A percentile compares a stretch with the other conserved stretches of the same genome.
Conservation (phyloP, 2,797 vertebrate species). For the Acridotheres tristis region DNA sequence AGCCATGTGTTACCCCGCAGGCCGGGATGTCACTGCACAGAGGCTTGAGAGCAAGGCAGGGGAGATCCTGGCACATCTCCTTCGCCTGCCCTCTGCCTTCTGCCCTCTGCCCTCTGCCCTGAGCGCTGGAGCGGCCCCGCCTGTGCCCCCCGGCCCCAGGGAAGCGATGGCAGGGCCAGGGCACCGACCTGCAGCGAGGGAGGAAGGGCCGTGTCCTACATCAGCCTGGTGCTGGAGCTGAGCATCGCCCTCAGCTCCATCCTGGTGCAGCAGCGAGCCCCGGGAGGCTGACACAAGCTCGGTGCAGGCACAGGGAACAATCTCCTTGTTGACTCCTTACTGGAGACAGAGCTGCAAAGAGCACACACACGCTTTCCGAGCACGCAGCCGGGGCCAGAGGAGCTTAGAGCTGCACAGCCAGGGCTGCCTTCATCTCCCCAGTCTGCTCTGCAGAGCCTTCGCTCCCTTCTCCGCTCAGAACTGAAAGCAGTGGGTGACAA, state of each 20-base stretch:
- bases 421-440: neutral
- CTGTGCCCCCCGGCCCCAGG: fast-evolving
- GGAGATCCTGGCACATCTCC: neutral
- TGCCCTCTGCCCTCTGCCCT: no score
- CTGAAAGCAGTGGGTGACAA: neutral
- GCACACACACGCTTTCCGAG: fast-evolving
- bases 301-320: neutral
- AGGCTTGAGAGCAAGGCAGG: neutral
- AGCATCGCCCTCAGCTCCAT: neutral
- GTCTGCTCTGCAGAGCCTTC: neutral
- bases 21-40: neutral
- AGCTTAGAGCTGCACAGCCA: neutral
- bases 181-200: neutral
- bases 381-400: neutral
- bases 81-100: neutral
- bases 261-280: no score
- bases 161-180: fast-evolving
- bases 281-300: neutral
- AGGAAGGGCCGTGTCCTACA: fast-evolving
- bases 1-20: fast-evolving
- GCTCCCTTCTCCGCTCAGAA: fast-evolving
- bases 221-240: neutral
- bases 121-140: neutral
- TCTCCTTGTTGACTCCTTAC: neutral
- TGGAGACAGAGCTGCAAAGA: neutral